Evolutionary conservation across 2,113 vertebrate genomes (phyloP).

Genomic region (Gallinago paraguaiae): DNA sequence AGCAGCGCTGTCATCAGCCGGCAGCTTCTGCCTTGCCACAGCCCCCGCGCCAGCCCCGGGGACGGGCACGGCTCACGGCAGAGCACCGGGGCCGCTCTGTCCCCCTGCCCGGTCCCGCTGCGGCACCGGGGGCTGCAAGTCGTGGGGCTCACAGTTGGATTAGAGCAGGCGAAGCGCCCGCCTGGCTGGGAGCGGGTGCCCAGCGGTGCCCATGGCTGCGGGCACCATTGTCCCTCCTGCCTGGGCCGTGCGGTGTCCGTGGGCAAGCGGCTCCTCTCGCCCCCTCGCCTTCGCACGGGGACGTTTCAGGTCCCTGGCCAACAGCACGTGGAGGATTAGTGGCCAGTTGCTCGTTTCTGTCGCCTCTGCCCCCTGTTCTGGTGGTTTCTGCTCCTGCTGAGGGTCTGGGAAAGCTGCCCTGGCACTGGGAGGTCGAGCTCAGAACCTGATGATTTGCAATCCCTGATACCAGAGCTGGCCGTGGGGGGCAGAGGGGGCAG

Average conservation of each 20-base stretch:
- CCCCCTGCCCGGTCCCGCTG: accelerated
- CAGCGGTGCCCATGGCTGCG: background rate
- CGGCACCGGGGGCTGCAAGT: background rate
- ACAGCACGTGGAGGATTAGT: background rate
- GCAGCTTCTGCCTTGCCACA: background rate
- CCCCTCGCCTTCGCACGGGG: background rate
- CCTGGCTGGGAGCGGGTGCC: background rate
- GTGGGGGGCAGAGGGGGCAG: background rate
- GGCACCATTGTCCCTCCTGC: background rate
- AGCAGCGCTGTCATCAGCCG: background rate
- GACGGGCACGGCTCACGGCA: accelerated
- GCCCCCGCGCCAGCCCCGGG: background rate
- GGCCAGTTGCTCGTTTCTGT: background rate
- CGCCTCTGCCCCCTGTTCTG: background rate
- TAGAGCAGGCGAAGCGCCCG: accelerated
- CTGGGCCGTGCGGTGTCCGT: accelerated
- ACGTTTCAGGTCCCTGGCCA: background rate
- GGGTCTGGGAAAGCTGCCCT: background rate
- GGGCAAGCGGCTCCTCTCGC: accelerated
- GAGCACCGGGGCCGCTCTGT: background rate
- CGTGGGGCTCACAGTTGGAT: accelerated
- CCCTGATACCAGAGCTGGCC: background rate
- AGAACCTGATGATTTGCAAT: background rate
- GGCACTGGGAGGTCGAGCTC: background rate
- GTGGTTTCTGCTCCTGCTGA: background rate